Conservation (phyloP, 2,113 vertebrate species). For the Cisticola juncidis region DNA sequence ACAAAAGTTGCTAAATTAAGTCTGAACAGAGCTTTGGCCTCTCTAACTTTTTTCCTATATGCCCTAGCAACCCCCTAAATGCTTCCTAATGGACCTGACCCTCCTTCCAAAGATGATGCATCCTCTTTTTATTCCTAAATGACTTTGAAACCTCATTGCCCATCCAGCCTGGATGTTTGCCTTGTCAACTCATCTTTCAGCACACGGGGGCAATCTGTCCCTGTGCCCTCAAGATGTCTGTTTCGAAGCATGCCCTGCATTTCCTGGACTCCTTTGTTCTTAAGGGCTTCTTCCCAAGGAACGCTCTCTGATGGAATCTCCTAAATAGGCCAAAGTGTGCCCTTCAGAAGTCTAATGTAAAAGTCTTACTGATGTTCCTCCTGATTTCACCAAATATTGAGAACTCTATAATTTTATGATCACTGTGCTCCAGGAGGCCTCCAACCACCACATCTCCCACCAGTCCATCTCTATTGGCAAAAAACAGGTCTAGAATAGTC, state of each 20-base stretch:
- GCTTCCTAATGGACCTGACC: neutral
- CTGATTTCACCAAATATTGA: neutral
- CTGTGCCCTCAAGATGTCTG: neutral
- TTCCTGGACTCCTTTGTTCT: neutral
- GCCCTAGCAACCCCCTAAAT: neutral
- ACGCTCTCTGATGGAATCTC: neutral
- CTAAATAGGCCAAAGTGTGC: neutral
- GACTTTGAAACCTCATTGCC: neutral
- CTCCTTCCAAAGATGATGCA: neutral
- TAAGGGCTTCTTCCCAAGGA: neutral
- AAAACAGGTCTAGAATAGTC: neutral
- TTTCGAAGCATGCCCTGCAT: neutral
- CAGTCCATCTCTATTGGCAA: neutral
- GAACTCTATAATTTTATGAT: neutral
- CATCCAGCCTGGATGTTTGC: neutral
- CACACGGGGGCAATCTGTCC: neutral
- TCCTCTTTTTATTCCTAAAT: neutral
- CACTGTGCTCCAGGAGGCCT: neutral
- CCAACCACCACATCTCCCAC: neutral
- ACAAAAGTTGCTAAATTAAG: neutral
- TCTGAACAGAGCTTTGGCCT: neutral
- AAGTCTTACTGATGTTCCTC: too few species aligned
- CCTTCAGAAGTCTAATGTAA: neutral
- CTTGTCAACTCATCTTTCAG: rapidly evolving
- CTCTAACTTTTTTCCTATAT: neutral